phyloP scores from a whole-genome alignment of 2,888 invertebrate genomes.

The Theodoxus fluviatilis region DNA sequence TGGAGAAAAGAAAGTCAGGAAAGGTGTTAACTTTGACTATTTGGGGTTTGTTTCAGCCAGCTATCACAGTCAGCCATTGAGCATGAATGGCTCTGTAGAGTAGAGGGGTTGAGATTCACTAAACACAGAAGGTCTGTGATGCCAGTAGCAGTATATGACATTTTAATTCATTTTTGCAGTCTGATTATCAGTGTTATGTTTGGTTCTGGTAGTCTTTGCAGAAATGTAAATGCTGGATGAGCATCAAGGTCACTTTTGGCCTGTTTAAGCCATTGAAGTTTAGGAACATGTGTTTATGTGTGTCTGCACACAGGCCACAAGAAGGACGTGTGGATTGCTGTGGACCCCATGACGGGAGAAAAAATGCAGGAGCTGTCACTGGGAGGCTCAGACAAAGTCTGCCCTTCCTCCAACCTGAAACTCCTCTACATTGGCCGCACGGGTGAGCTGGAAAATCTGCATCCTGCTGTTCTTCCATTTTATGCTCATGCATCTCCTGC shows the following conservation, averaged over 20 bases:
- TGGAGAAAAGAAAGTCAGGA: too few relatives aligned
- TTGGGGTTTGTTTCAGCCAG: too few relatives aligned
- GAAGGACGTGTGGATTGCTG: conserved; percentile 89
- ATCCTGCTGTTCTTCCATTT: background rate
- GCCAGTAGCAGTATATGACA: background rate
- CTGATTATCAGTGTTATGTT: background rate
- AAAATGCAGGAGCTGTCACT: conserved; percentile 74
- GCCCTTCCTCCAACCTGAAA: conserved; percentile 75
- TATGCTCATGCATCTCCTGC: background rate
- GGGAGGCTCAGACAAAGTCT: conserved; percentile 73
- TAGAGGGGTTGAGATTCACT: too few relatives aligned
- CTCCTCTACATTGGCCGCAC: conserved; percentile 84
- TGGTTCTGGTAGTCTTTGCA: background rate
- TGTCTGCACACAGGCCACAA: conserved; percentile 70
- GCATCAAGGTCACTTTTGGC: too few relatives aligned
- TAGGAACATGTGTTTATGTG: too few relatives aligned
- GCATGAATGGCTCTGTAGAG: too few relatives aligned
- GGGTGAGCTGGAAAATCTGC: conserved; percentile 47
- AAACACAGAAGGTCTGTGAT: too few relatives aligned
- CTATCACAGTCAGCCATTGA: too few relatives aligned
- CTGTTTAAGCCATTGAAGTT: too few relatives aligned
- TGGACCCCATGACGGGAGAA: conserved; percentile 79
- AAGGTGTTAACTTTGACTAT: too few relatives aligned
- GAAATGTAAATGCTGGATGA: background rate
- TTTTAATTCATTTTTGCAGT: background rate